Evolutionary conservation across 2,797 vertebrate species (phyloP).

Genomic region (Mus spretus): DNA sequence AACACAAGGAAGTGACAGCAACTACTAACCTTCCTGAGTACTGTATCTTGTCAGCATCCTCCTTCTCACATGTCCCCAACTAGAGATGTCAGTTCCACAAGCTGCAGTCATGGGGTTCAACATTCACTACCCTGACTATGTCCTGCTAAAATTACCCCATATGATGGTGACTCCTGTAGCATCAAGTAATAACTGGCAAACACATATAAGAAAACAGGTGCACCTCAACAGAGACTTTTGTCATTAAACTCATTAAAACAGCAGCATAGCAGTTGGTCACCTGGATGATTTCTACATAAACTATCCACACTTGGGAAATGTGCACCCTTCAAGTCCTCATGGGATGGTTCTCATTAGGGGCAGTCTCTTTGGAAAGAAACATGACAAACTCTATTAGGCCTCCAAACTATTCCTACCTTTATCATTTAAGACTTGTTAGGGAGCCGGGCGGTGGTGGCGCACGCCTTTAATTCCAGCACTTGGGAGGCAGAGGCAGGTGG

Average conservation of each 20-base stretch:
- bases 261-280: not conserved
- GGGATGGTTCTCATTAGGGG: rapidly evolving
- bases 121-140: not conserved
- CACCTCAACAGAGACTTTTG: not conserved
- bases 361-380: not conserved
- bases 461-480: too few species aligned
- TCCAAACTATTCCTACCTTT: not conserved
- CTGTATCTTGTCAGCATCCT: not conserved
- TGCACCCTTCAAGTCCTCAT: not conserved
- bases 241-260: not conserved
- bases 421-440: not conserved
- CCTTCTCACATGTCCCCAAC: not conserved
- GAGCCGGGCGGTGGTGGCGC: too few species aligned
- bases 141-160: not conserved
- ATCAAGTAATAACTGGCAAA: not conserved
- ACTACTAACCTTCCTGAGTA: not conserved
- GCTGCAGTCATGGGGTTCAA: not conserved
- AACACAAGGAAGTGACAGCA: not conserved
- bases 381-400: not conserved
- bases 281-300: not conserved
- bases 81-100: rapidly evolving
- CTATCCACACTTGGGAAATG: not conserved
- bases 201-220: not conserved
- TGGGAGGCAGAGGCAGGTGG: too few species aligned
- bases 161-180: not conserved